Evolutionary conservation across 92 coral and sea anemone genomes (phyloP), one percentile per base, ranked within the genome.

Genomic region (Parazoanthus atlanticus): DNA sequence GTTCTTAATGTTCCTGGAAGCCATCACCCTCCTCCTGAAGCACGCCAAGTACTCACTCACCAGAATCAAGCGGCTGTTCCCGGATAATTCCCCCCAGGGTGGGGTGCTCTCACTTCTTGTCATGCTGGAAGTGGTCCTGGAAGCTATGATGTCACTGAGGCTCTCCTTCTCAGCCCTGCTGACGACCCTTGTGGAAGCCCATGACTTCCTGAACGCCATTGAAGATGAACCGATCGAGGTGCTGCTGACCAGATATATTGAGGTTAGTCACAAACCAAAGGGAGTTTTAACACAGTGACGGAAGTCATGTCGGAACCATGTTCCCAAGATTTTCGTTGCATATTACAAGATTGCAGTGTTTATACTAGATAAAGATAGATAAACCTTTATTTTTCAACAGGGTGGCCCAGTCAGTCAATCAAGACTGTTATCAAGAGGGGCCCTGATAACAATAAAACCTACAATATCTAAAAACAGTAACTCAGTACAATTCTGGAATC

Each of bases 51-150:
- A 97, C 80, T 91, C 89, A 80, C 86, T 97, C 73, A 91, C 93
- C 15, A 83, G 92, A 72, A 89, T 97, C 87, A 97, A 91, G 40
- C 87, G 95, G 78, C 88, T 97, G 32, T 97, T 97, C 80, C 94
- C 95, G 26, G 88, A 90, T 58, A 97, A 97, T 88, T n/a, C 86
- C 6, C 98, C 98, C 9, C 92, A 92, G 26, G 96, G 95, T n/a
- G 97, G 93, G 30, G 94, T 97, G 52, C 64, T 88, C 17, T 88
- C 94, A 49, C 91, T 97, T 70, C 92, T 95, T 67, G 82, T 92
- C 69, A 88, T 97, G 91, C 90, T 95, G 70, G 91, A 84, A 47
- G 58, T 90, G 56, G 90, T 90, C 32, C 81, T 88, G 75, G 96
- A 93, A 33, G 94, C 96, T 29, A 87, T 88, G 21, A 82, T 76